These are phyloP conservation scores for Anableps anableps DNA, from an alignment of 2,797 vertebrate species.

Conservation along the genomic window DNA sequence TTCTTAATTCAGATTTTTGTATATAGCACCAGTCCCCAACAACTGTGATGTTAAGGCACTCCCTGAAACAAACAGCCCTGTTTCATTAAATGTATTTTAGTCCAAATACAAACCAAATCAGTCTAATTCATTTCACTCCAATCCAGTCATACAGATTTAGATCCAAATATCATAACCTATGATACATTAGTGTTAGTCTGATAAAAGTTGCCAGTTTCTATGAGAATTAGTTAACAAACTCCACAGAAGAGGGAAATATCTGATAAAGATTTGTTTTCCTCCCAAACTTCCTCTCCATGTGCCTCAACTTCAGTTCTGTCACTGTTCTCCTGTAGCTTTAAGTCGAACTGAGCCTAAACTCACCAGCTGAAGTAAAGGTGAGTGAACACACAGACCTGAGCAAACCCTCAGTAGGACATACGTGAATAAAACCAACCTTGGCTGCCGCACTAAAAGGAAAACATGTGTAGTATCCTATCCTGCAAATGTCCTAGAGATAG, in stretches of 20 bases:
- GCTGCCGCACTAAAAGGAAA: constrained; percentile 41
- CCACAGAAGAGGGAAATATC: background rate
- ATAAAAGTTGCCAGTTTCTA: background rate
- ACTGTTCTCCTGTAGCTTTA: constrained; percentile 27
- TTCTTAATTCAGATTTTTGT: background rate
- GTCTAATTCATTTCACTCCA: background rate
- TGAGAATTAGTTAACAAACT: background rate
- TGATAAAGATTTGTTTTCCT: background rate
- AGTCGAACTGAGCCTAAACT: constrained; percentile 11
- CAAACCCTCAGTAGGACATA: constrained; percentile 9
- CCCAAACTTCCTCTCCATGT: constrained; percentile 6
- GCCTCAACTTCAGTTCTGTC: constrained; percentile 10
- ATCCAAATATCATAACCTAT: background rate
- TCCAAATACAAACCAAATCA: background rate
- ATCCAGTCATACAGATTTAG: background rate
- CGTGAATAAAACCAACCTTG: constrained; percentile 5
- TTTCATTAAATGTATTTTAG: background rate
- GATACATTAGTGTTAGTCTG: background rate
- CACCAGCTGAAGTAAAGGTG: background rate
- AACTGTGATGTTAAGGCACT: background rate
- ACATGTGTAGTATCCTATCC: constrained; percentile 46
- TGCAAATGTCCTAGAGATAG: constrained; percentile 70
- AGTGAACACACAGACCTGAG: constrained; percentile 7
- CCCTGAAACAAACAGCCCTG: background rate
- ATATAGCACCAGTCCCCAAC: background rate